A percentile compares a stretch with the other conserved stretches of the same genome.
phyloP scores from a whole-genome alignment of 2,888 invertebrate species.

The Rambutsinella grinnellia region DNA sequence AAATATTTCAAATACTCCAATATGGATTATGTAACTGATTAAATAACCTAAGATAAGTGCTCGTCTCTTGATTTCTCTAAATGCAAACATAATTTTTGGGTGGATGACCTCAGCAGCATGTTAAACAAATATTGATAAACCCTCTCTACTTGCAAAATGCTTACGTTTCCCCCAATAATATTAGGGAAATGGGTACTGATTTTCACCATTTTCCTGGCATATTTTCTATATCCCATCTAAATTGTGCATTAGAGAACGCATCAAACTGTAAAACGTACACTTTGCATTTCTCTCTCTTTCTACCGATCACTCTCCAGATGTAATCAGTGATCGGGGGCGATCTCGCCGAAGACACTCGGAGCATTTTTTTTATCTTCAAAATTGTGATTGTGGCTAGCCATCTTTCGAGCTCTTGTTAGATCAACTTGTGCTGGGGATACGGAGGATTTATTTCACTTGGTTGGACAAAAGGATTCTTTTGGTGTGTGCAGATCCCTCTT shows the following conservation, averaged over 20 bases:
- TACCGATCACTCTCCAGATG: not conserved
- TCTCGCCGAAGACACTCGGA: constrained; percentile 14
- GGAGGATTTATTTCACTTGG: constrained; percentile 58
- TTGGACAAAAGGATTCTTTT: constrained; percentile 55
- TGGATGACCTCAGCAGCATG: too few relatives aligned
- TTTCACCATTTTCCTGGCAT: too few relatives aligned
- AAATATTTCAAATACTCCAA: too few relatives aligned
- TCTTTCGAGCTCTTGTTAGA: constrained; percentile 19
- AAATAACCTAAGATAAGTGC: too few relatives aligned
- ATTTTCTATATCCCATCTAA: too few relatives aligned
- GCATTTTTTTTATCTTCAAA: constrained; percentile 25
- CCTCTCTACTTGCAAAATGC: too few relatives aligned
- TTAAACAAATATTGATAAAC: too few relatives aligned
- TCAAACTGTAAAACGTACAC: constrained; percentile 50
- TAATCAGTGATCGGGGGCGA: not conserved
- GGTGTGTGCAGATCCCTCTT: constrained; percentile 41
- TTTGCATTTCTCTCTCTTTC: constrained; percentile 22
- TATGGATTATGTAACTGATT: too few relatives aligned
- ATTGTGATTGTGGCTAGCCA: constrained; percentile 24
- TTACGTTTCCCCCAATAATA: too few relatives aligned
- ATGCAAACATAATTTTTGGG: too few relatives aligned
- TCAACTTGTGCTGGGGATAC: constrained; percentile 53
- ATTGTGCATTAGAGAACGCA: constrained; percentile 45
- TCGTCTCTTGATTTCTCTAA: too few relatives aligned
- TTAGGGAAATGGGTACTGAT: too few relatives aligned